phyloP scores from a whole-genome alignment of 1,140 invertebrate genomes.

The Drosophila rhopaloa region DNA sequence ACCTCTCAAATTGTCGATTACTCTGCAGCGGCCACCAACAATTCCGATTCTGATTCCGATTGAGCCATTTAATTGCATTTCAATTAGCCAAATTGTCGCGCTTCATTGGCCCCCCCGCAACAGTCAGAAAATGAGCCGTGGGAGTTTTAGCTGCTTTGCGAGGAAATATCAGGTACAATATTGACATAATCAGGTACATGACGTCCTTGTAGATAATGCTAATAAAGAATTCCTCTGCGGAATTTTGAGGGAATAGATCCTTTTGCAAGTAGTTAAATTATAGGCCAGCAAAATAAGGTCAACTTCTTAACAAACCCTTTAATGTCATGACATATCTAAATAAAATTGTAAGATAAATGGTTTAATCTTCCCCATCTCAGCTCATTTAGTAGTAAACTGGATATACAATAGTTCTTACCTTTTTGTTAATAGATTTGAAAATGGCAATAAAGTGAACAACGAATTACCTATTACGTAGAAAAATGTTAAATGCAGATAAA shows the following conservation, averaged over 20 bases:
- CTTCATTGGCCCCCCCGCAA: slow-evolving; percentile 51
- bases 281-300: no score
- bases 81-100: slow-evolving; percentile 69
- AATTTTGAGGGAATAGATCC: no score
- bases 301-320: no score
- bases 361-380: no score
- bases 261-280: no score
- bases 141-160: slow-evolving; percentile 26
- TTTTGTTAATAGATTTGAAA: no score
- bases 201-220: neutral
- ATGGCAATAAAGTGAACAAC: no score
- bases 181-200: neutral
- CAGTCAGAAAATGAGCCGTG: slow-evolving; percentile 23
- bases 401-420: no score
- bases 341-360: no score
- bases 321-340: no score
- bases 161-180: neutral
- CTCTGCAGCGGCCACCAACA: slow-evolving; percentile 1
- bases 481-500: neutral
- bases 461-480: no score
- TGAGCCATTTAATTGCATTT: slow-evolving; percentile 69
- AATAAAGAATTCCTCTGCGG: neutral
- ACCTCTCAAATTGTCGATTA: neutral
- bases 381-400: no score
- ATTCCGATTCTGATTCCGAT: slow-evolving; percentile 36